phyloP scores from a whole-genome alignment of 2,797 vertebrate genomes.

The Chaenodraco wilsoni region DNA sequence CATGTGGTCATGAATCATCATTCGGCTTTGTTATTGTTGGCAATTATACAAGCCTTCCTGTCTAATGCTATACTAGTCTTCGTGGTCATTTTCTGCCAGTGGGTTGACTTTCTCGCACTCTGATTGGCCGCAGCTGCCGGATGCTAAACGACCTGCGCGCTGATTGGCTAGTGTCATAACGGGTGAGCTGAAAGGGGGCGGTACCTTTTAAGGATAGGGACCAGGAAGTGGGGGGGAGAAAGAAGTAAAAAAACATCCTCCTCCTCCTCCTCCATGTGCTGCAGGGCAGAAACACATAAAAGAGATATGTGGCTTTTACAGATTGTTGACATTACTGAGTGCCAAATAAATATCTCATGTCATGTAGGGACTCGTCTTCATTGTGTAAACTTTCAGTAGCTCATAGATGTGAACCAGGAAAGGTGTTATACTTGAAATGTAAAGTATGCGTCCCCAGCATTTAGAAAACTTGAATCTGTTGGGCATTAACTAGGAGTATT shows the following conservation, averaged over 20 bases:
- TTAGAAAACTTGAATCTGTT: too few relatives aligned
- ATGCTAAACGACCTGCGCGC: slow-evolving; percentile 53
- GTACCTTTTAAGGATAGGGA: slow-evolving; percentile 71
- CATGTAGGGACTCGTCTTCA: not conserved
- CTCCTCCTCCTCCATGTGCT: slow-evolving; percentile 58
- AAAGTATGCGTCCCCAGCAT: too few relatives aligned
- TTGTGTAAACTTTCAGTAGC: not conserved
- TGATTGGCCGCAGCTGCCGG: slow-evolving; percentile 73
- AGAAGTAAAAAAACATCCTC: not conserved
- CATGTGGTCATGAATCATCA: slow-evolving; percentile 23
- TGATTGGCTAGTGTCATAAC: slow-evolving; percentile 90
- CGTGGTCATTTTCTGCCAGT: slow-evolving; percentile 49
- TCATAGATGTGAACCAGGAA: too few relatives aligned
- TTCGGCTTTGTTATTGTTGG: slow-evolving; percentile 39
- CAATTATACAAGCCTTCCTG: slow-evolving; percentile 46
- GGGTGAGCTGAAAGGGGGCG: slow-evolving; percentile 87
- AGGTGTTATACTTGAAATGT: too few relatives aligned
- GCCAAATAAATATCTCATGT: not conserved
- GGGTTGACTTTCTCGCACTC: slow-evolving; percentile 29
- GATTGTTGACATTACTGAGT: not conserved
- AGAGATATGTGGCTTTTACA: not conserved
- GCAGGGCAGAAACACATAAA: slow-evolving; percentile 23
- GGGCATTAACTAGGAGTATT: too few relatives aligned
- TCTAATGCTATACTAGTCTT: slow-evolving; percentile 20
- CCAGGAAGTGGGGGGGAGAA: slow-evolving; percentile 58